Conservation (phyloP, 2,113 vertebrate genomes). For the Campylorhamphus procurvoides region DNA sequence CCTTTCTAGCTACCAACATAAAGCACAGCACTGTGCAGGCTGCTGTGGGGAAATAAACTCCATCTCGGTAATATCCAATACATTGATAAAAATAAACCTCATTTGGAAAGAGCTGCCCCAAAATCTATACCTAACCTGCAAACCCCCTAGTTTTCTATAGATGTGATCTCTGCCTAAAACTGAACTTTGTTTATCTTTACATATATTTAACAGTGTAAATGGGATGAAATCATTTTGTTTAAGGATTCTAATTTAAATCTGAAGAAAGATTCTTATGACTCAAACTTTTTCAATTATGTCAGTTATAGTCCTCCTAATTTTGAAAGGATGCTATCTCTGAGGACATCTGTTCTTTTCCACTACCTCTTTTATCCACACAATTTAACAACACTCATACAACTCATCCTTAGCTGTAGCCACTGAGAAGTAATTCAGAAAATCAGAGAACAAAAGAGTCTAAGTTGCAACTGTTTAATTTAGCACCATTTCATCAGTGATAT, state of each 20-base stretch:
- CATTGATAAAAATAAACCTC: not conserved
- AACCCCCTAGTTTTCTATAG: not conserved
- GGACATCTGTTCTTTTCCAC: not conserved
- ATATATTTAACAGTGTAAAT: not conserved
- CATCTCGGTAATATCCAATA: not conserved
- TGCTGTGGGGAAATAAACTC: not conserved
- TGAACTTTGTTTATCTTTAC: not conserved
- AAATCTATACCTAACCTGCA: not conserved
- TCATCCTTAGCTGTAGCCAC: not conserved
- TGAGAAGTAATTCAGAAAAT: not conserved
- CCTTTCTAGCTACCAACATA: not conserved
- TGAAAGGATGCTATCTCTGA: not conserved
- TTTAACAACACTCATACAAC: not conserved
- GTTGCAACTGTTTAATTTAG: not conserved
- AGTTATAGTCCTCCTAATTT: not conserved
- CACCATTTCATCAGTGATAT: not conserved
- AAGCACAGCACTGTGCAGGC: not conserved
- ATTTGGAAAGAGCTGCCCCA: not conserved
- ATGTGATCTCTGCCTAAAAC: not conserved
- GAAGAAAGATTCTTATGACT: not conserved
- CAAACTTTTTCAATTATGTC: not conserved
- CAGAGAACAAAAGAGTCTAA: constrained; percentile 3
- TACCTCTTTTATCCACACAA: not conserved
- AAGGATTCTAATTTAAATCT: not conserved
- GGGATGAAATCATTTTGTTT: not conserved